Percentiles rank a stretch among this genome's conserved stretches.
Conservation (phyloP, 2,113 vertebrate genomes). For the Vidua chalybeata region DNA sequence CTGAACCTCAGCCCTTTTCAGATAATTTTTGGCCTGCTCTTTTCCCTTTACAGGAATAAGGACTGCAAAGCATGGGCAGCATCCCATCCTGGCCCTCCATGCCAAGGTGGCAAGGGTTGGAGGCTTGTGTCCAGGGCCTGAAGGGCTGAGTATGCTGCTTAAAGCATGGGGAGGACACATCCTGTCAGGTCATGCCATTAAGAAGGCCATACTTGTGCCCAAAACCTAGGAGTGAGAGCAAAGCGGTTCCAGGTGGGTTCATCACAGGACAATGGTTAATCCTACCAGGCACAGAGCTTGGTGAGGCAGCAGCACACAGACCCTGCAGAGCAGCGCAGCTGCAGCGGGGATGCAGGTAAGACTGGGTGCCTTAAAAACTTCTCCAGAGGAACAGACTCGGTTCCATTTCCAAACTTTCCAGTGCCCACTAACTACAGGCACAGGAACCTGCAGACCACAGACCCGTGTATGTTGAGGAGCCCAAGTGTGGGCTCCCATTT, state of each 20-base stretch:
- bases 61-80: not conserved
- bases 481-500: not conserved
- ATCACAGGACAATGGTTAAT: accelerated
- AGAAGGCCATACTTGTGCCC: not conserved
- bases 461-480: accelerated
- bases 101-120: not conserved
- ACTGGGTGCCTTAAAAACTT: not conserved
- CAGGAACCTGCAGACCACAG: not conserved
- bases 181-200: not conserved
- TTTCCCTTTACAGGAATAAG: not conserved
- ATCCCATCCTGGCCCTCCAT: not conserved
- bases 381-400: not conserved
- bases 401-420: not conserved
- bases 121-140: not conserved
- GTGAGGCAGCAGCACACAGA: not conserved
- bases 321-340: not conserved
- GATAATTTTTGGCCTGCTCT: not conserved
- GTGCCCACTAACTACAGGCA: not conserved
- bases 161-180: not conserved
- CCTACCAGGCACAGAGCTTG: accelerated
- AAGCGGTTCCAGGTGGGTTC: not conserved
- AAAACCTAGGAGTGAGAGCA: not conserved
- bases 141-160: not conserved
- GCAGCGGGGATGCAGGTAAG: not conserved
- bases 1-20: not conserved